Percentiles rank a stretch among this genome's conserved stretches.
These are phyloP conservation scores for Pandion haliaetus DNA, from an alignment of 2,113 vertebrate species.

Conservation along the genomic window DNA sequence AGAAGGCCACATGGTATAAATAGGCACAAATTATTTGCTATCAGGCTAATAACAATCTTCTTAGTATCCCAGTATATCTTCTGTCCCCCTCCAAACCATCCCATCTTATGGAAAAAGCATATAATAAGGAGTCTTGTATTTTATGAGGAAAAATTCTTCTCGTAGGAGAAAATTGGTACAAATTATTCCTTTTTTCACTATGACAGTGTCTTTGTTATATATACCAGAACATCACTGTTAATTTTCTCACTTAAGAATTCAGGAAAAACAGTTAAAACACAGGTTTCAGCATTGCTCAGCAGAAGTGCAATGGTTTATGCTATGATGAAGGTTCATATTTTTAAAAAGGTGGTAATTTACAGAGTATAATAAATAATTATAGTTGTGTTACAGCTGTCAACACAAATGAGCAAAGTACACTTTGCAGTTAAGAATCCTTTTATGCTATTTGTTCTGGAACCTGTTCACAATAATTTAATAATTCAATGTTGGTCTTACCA, in stretches of 20 bases:
- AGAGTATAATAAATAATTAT: not conserved
- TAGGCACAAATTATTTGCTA: not conserved
- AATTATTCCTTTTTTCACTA: not conserved
- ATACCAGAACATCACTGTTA: not conserved
- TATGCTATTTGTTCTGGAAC: slow-evolving; percentile 4
- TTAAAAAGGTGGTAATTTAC: not conserved
- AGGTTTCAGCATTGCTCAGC: not conserved
- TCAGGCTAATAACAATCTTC: not conserved
- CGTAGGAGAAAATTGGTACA: not conserved
- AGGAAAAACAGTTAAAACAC: not conserved
- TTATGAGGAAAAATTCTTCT: not conserved
- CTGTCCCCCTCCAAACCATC: not conserved
- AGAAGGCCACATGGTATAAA: not conserved
- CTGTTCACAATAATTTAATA: not conserved
- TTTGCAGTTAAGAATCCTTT: not conserved
- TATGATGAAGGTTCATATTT: not conserved
- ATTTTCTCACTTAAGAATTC: not conserved
- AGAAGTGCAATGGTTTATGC: not conserved
- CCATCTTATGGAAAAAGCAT: not conserved
- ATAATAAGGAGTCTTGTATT: not conserved
- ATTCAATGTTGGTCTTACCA: not conserved
- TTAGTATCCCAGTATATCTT: not conserved
- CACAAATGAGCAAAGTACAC: not conserved
- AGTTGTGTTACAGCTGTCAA: not conserved
- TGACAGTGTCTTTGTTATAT: not conserved